Conservation (phyloP, 2,888 invertebrate species). For the Orchesella flavescens region DNA sequence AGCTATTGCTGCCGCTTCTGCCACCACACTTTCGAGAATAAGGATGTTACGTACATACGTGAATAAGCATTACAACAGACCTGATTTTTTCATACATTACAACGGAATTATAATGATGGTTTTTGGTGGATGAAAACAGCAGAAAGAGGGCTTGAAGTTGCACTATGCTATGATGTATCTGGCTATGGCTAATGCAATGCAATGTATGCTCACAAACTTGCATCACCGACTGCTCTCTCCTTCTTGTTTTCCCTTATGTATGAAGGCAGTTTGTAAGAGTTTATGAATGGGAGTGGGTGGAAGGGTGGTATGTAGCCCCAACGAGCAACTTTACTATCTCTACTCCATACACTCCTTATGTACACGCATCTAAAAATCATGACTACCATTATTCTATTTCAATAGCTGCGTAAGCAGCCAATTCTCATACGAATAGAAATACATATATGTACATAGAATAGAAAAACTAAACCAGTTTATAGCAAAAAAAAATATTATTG, state of each 20-base stretch:
- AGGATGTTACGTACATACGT: background rate
- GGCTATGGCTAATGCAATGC: background rate
- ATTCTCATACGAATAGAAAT: no score
- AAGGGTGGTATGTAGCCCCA: slow-evolving; percentile 66
- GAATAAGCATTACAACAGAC: no score
- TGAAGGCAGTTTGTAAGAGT: slow-evolving; percentile 65
- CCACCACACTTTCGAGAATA: background rate
- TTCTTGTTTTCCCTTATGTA: slow-evolving; percentile 20
- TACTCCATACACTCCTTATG: background rate
- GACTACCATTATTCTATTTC: background rate
- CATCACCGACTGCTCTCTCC: slow-evolving; percentile 16
- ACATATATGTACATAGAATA: no score
- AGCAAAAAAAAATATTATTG: background rate
- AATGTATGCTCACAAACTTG: background rate
- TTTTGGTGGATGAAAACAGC: no score
- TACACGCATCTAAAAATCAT: background rate
- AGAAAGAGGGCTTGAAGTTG: background rate
- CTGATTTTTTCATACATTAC: no score
- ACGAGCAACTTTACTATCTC: slow-evolving; percentile 16
- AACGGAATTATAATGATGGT: no score
- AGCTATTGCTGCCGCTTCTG: background rate
- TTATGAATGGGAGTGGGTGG: slow-evolving; percentile 71
- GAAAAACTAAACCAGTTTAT: no score
- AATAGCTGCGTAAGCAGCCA: no score
- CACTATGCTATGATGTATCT: background rate